Evolutionary conservation across 2,113 vertebrate species (phyloP), one percentile per base, ranked within the genome.

Genomic region (Paramormyrops kingsleyae): DNA sequence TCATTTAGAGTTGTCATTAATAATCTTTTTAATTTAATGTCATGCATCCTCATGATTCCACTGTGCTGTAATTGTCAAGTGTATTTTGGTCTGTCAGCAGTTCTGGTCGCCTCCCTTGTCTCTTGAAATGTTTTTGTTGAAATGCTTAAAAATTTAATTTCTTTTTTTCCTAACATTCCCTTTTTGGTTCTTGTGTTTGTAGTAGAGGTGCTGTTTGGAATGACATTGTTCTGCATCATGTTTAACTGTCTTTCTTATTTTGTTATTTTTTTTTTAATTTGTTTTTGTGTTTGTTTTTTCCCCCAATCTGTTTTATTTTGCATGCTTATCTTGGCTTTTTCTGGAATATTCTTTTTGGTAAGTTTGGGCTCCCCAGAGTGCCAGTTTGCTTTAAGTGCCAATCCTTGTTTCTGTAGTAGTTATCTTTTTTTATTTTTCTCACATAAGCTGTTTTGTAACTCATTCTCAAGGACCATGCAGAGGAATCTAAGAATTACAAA

Each of bases 261-360:
- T 87, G 80, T 74, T 70, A 1, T 86, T 89, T 44, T 98, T 95
- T 99, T 94, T 94, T 83, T 95, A 91, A 94, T 92, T 91, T 94
- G 94, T 95, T 93, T 94, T 93, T 94, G 91, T 94, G 0, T 66
- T 66, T 27, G 8, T 66, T 9, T n/a, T n/a, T 13, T 4, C 10
- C 27, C 62, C n/a, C 62, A 19, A 44, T 84, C 39, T 95, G 95
- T 97, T 97, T 97, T 97, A 96, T 97, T 97, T 95, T 99, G 98
- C 98, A 99, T 99, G 98, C 97, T 96, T 98, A 97, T 97, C 99
- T 97, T 98, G 98, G 97, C 98, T 98, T 98, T 98, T 96, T 97
- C 97, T 98, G 99, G 99, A 98, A 98, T 95, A 97, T 99, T 97
- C 98, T 99, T 98, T 95, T 98, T 99, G 99, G 99, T 99, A 99